Evolutionary conservation across 2,888 invertebrate genomes (phyloP), one percentile per base, ranked within the genome.

Genomic region (Thysanoteuthis rhombus): DNA sequence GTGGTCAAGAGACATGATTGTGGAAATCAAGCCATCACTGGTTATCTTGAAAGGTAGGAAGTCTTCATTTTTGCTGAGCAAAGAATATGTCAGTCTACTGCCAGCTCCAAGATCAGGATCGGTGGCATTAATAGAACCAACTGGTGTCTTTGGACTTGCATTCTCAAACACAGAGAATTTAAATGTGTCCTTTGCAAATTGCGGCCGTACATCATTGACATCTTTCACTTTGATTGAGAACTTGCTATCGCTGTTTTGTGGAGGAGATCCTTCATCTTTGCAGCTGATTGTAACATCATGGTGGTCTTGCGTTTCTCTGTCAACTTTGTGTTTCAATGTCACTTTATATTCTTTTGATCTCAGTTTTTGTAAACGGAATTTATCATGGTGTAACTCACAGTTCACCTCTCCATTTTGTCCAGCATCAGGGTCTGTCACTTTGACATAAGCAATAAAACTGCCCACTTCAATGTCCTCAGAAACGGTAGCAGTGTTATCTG

Each of bases 101-200:
- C 75, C 75, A 75, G 75, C 75, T 75, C 75, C 75, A n/a, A 75
- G 75, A 75, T 75, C 75, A 75, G 75, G 75, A n/a, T 75, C 75
- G 36, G 75, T 75, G 75, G 75, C 75, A 75, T 75, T 75, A 36
- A 75, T 75, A 36, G 75, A 75, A 75, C 75, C 75, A 36, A 75
- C 75, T n/a, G 75, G 36, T 36, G 75, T 75, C 12, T 75, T 75
- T 75, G 75, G 75, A 75, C 16, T 75, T 75, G 16, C 75, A 75
- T 75, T 75, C 75, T 75, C 75, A 75, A 75, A 75, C 36, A 75
- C 75, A n/a, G 75, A 75, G 75, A 75, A 75, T 75, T 75, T 75
- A 75, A 75, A 75, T 36, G 75, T 75, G 19, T 75, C 75, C 36
- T 75, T 75, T 36, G 75, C n/a, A 75, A 75, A 75, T 75, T 75